Evolutionary conservation across 2,113 vertebrate genomes (phyloP).

Genomic region (Ciconia boyciana): DNA sequence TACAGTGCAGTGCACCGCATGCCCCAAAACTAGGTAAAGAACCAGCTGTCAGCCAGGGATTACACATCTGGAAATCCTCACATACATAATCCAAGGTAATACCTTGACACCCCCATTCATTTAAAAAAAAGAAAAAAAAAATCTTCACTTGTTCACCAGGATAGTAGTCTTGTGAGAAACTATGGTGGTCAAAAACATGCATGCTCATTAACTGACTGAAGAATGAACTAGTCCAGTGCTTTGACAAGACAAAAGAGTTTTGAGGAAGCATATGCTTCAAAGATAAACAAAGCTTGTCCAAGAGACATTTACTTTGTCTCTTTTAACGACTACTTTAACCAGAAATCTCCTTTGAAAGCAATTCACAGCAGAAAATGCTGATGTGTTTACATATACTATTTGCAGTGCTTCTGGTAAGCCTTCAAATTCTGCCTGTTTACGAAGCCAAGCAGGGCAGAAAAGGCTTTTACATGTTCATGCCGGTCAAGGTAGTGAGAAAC

Average conservation of each 20-base stretch:
- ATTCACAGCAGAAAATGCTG: neutral
- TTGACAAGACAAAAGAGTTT: neutral
- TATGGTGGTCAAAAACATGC: neutral
- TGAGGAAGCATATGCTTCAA: neutral
- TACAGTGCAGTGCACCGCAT: rapidly evolving
- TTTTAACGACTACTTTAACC: neutral
- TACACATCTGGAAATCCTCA: neutral
- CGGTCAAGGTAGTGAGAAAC: neutral
- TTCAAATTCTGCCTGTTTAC: neutral
- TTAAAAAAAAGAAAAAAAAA: neutral
- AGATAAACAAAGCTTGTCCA: neutral
- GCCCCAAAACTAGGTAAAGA: neutral
- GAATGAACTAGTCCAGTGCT: neutral
- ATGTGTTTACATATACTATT: neutral
- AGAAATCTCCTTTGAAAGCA: neutral
- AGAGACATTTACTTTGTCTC: neutral
- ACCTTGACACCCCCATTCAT: neutral
- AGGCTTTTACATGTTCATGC: neutral
- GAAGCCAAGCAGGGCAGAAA: neutral
- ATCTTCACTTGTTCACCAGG: neutral
- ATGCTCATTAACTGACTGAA: neutral
- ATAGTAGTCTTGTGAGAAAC: neutral
- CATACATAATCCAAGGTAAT: neutral
- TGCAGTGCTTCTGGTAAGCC: neutral
- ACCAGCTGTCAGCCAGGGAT: neutral